A percentile compares a stretch with the other conserved stretches of the same genome.
Conservation (phyloP, 2,797 vertebrate genomes). For the Crossoptilon crossoptilon region DNA sequence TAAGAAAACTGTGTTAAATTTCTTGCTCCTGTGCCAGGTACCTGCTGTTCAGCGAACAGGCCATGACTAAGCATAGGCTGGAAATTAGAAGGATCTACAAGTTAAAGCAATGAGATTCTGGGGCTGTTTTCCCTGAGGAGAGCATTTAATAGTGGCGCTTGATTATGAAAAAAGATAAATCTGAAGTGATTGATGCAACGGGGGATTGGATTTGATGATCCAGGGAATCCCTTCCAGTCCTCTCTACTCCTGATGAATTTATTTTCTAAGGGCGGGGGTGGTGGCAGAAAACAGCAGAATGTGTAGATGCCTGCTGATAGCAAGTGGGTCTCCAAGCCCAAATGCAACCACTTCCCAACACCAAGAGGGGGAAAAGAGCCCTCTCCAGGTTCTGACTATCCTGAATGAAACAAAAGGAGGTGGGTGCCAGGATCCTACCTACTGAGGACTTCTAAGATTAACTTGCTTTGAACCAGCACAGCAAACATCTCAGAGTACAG, state of each 20-base stretch:
- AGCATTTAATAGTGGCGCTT: slow-evolving; percentile 25
- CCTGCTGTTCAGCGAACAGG: slow-evolving; percentile 46
- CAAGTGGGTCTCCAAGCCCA: neutral
- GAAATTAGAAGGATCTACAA: slow-evolving; percentile 18
- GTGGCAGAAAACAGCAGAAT: neutral
- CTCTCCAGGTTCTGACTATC: neutral
- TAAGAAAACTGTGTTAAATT: slow-evolving; percentile 61
- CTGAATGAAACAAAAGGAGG: neutral
- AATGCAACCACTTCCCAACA: neutral
- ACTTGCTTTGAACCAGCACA: neutral
- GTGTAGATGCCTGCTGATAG: neutral
- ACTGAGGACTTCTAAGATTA: neutral
- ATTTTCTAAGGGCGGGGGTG: neutral
- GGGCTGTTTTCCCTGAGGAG: slow-evolving; percentile 50
- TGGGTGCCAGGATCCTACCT: neutral
- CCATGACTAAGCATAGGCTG: slow-evolving; percentile 64
- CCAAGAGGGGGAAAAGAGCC: neutral
- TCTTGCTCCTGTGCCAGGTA: slow-evolving; percentile 33
- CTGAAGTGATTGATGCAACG: slow-evolving; percentile 54
- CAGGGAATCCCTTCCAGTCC: slow-evolving; percentile 50
- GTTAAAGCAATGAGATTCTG: slow-evolving; percentile 50
- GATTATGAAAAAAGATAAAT: slow-evolving; percentile 67
- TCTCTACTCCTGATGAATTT: slow-evolving; percentile 25
- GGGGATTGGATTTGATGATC: slow-evolving; percentile 50
- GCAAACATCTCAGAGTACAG: neutral